Conservation (phyloP, 2,888 invertebrate genomes). For the Tolmerus cingulatus region DNA sequence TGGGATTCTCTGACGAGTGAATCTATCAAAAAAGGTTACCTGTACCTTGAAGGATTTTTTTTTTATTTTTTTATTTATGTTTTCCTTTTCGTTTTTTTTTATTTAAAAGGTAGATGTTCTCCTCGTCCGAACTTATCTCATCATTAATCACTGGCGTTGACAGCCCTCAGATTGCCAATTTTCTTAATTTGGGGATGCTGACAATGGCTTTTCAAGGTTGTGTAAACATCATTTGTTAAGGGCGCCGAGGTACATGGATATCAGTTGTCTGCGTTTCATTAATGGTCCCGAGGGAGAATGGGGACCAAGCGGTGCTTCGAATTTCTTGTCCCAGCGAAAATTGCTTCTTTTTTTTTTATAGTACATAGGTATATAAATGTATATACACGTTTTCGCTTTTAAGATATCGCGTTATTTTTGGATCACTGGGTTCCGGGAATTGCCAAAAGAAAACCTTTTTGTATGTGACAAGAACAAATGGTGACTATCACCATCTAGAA, state of each 20-base stretch:
- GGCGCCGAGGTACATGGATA: background rate
- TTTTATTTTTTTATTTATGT: no score
- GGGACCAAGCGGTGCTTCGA: background rate
- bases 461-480: background rate
- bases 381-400: background rate
- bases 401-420: slow-evolving; percentile 11
- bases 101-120: background rate
- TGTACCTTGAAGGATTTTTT: background rate
- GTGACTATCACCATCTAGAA: background rate
- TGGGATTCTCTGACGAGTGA: background rate
- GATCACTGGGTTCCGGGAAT: background rate
- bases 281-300: background rate
- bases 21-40: background rate
- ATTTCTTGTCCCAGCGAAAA: background rate
- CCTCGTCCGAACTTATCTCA: background rate
- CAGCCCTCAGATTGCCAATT: slow-evolving; percentile 33
- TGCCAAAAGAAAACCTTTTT: background rate
- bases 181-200: slow-evolving; percentile 23
- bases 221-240: slow-evolving; percentile 23
- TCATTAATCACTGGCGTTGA: slow-evolving; percentile 29
- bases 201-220: slow-evolving; percentile 35
- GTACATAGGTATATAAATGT: no score
- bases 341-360: background rate
- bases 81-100: no score
- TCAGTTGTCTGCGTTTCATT: slow-evolving; percentile 1